Evolutionary conservation across 2,797 vertebrate species (phyloP), one percentile per base, ranked within the genome.

Genomic region (Propithecus deckenii): DNA sequence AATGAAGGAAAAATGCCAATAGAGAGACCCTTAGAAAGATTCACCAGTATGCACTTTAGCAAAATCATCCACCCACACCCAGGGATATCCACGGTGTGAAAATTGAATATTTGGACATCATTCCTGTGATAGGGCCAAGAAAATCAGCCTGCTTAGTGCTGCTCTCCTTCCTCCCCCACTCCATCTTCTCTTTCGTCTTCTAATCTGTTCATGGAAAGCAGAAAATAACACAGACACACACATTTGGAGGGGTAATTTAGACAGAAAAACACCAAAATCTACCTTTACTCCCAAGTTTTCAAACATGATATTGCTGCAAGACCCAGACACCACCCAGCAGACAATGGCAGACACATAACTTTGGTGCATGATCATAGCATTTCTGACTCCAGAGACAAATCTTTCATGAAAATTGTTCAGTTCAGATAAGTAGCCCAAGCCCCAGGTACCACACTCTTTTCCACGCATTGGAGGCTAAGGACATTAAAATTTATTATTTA

Each of bases 41-140:
- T 89, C 17, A 20, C 10, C 38, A n/a, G 17, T 78, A 22, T 13
- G 28, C 4, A 38, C 4, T n/a, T 65, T 9, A 74, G 12, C 8
- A 65, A 61, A 48, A 55, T 28, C n/a, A 92, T 23, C 7, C 38
- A 17, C 46, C 32, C 3, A 30, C 7, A 38, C 3, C 41, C 38
- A 72, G 25, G 7, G 61, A 71, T 46, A 43, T 22, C 43, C 50
- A 59, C 15, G 17, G 18, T 22, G 15, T 55, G 25, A 85, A 85
- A 41, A 30, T 2, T 32, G n/a, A 32, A 6, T 65, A 20, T 83
- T 55, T 83, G 38, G 2, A 35, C 28, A 35, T 3, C 10, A 76
- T n/a, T 10, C 32, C 7, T 46, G 6, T n/a, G 35, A 55, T 38
- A 23, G 1, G 7, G 5, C 14, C 20, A 48, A 41, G 0, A 0